These are phyloP conservation scores for Xestia c-nigrum DNA, from an alignment of 2,888 invertebrate species.

Conservation along the genomic window DNA sequence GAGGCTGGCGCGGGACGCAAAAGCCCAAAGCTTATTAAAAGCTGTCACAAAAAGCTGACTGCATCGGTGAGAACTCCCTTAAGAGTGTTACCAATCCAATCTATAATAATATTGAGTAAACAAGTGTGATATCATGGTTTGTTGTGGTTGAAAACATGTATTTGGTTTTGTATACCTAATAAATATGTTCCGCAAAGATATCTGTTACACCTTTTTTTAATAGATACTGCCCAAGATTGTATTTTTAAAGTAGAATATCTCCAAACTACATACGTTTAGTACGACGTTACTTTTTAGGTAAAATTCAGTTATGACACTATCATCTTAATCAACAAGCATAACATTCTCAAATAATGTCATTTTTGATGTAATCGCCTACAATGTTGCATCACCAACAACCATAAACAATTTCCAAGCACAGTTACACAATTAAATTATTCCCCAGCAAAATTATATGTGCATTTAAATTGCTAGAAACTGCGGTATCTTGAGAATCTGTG, in stretches of 20 bases:
- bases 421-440: slow-evolving; percentile 55
- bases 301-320: not conserved
- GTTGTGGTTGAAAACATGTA: not conserved
- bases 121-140: slow-evolving; percentile 16
- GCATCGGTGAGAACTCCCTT: slow-evolving; percentile 73
- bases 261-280: not conserved
- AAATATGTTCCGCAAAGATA: not conserved
- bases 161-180: not conserved
- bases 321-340: not conserved
- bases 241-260: not conserved
- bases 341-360: not conserved
- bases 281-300: not conserved
- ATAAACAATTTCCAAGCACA: slow-evolving; percentile 22
- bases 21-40: slow-evolving; percentile 87
- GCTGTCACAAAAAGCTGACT: slow-evolving; percentile 84
- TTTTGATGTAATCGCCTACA: not conserved
- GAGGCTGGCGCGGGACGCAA: slow-evolving; percentile 73
- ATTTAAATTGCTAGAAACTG: slow-evolving; percentile 62
- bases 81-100: slow-evolving; percentile 75
- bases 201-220: not conserved
- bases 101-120: slow-evolving; percentile 67
- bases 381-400: slow-evolving; percentile 21
- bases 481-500: slow-evolving; percentile 54
- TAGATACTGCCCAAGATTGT: not conserved
- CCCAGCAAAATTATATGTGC: slow-evolving; percentile 61